Evolutionary conservation across 2,113 vertebrate species (phyloP).

Genomic region (Carettochelys insculpta): DNA sequence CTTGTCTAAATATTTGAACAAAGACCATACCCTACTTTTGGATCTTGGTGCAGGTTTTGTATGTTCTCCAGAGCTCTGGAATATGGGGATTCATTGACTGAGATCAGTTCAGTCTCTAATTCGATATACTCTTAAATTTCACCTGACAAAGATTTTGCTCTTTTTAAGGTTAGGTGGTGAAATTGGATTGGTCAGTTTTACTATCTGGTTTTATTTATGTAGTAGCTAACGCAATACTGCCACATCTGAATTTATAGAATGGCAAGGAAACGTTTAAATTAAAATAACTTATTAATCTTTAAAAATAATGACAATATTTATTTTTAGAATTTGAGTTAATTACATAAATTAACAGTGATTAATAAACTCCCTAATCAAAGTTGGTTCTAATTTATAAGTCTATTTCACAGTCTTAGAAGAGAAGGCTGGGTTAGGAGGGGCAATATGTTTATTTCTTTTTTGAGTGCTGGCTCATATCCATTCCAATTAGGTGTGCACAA

Average conservation of each 20-base stretch:
- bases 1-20: background rate
- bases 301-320: background rate
- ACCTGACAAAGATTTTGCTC: background rate
- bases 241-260: background rate
- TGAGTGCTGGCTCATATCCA: no score
- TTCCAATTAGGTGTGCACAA: no score
- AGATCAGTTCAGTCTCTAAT: background rate
- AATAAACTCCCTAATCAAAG: background rate
- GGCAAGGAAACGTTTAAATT: background rate
- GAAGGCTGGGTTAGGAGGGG: rapidly evolving
- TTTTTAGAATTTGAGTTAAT: no score
- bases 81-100: background rate
- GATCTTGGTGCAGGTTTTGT: background rate
- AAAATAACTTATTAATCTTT: background rate
- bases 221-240: background rate
- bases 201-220: background rate
- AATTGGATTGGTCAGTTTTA: background rate
- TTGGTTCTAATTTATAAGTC: background rate
- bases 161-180: background rate
- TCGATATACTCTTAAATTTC: background rate
- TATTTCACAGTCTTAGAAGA: background rate
- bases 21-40: background rate
- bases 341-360: no score
- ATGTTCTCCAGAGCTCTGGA: background rate
- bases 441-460: no score